These are phyloP conservation scores for Drosophila anomalata DNA, from an alignment of 2,888 invertebrate genomes.

Conservation along the genomic window DNA sequence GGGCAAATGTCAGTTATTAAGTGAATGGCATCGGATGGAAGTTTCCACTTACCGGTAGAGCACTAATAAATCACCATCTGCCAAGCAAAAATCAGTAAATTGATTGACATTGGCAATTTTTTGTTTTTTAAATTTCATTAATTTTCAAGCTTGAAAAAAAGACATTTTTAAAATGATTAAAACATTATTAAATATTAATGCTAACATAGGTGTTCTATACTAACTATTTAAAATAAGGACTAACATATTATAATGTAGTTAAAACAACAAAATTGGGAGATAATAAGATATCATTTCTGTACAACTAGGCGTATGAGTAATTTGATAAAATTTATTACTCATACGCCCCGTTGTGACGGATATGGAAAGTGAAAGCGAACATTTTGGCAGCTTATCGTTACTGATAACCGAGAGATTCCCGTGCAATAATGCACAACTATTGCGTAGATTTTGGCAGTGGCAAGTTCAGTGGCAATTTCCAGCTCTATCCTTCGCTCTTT, in stretches of 20 bases:
- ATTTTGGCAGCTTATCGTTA: constrained; percentile 12
- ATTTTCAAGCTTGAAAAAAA: neutral
- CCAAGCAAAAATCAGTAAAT: neutral
- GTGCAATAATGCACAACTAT: constrained; percentile 33
- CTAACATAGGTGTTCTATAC: too few species aligned
- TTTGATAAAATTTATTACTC: constrained; percentile 27
- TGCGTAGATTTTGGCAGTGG: constrained; percentile 35
- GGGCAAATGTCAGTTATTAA: constrained; percentile 31
- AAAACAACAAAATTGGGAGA: too few species aligned
- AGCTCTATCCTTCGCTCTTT: constrained; percentile 7
- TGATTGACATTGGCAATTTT: neutral
- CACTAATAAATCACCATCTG: neutral
- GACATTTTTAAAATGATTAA: too few species aligned
- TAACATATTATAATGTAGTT: neutral
- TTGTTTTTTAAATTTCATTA: neutral
- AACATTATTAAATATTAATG: too few species aligned
- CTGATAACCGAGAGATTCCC: constrained; percentile 16
- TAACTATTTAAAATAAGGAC: too few species aligned
- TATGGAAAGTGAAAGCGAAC: constrained; percentile 31
- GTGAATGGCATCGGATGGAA: constrained; percentile 10
- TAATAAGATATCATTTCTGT: neutral
- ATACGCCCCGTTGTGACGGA: constrained; percentile 31
- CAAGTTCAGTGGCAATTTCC: constrained; percentile 34
- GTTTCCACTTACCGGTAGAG: neutral
- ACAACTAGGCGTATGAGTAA: constrained; percentile 27